A percentile compares a stretch with the other conserved stretches of the same genome.
Conservation (phyloP, 2,797 vertebrate genomes). For the Crenichthys baileyi region DNA sequence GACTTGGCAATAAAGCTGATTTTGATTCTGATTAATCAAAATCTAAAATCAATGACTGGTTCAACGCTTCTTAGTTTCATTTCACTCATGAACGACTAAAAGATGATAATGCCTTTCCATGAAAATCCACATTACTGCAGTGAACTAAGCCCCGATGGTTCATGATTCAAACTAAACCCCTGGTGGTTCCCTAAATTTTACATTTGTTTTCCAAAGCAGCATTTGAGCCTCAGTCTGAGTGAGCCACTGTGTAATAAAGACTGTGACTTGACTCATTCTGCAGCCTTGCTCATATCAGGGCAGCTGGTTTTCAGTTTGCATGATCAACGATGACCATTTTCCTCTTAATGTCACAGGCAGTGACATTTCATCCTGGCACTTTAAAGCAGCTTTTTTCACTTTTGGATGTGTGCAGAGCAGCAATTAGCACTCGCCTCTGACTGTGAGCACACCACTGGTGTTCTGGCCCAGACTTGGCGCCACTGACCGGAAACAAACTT, state of each 20-base stretch:
- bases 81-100: not conserved
- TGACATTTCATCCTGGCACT: not conserved
- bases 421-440: not conserved
- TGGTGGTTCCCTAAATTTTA: too few relatives aligned
- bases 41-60: not conserved
- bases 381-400: not conserved
- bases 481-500: not conserved
- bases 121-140: not conserved
- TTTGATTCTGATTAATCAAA: not conserved
- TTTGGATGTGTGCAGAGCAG: not conserved
- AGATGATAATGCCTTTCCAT: not conserved
- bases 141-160: not conserved
- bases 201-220: too few relatives aligned
- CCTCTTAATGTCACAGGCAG: not conserved
- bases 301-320: not conserved
- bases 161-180: too few relatives aligned
- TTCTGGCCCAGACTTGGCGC: too few relatives aligned
- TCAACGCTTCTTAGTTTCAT: not conserved
- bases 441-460: too few relatives aligned
- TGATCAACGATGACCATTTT: not conserved
- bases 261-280: too few relatives aligned
- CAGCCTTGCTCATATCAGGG: too few relatives aligned
- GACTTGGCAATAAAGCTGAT: too few relatives aligned
- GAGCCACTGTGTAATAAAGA: too few relatives aligned
- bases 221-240: too few relatives aligned